Base-by-base conservation (phyloP, 2,888 invertebrate genomes). In the Spodoptera exigua region DNA sequence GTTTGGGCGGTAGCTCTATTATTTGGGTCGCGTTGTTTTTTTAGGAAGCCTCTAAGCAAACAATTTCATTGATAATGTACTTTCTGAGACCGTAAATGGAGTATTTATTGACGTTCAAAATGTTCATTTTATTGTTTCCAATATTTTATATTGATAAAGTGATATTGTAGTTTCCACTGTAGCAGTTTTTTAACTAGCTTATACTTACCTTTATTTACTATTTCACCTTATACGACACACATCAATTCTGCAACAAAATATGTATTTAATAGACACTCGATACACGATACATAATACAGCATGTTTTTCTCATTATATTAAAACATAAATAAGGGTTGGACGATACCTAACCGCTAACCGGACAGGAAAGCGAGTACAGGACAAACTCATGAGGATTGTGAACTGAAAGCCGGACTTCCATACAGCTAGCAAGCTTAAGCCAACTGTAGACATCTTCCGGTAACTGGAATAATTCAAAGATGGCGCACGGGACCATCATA, bases 1-100 rank as follows among this genome's bases (percentile, higher is more conserved):
- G 71, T 74, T 79, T 79, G 78, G 72, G 76, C 44, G 45, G 48
- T 61, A 57, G 67, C 63, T 70, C 68, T 71, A 76, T 76, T 78
- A 78, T 59, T 67, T 54, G 21, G 58, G 13, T 36, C 53, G 49
- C 51, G 61, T 48, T 79, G 71, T 79, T 79, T 79, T 79, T 81
- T 78, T 71, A 76, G 74, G 72, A 48, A 59, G 46, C 44, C 49
- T 62, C 35, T 58, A 70, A 70, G 47, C 61, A 66, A 73, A 75
- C 66, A 73, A 43, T 45, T 47, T 64, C 35, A 48, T 18, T 59
- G 43, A 61, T 60, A 59, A 54, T 36, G 43, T 12, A 17, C 52
- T 13, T 63, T 59, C 36, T 35, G 39, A 43, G 61, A 44, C 21
- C 16, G n/a, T 14, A 16, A 3, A 35, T 35, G 17, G 3, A 1